Evolutionary conservation across 2,113 vertebrate genomes (phyloP).

Genomic region (Chionomys nivalis): DNA sequence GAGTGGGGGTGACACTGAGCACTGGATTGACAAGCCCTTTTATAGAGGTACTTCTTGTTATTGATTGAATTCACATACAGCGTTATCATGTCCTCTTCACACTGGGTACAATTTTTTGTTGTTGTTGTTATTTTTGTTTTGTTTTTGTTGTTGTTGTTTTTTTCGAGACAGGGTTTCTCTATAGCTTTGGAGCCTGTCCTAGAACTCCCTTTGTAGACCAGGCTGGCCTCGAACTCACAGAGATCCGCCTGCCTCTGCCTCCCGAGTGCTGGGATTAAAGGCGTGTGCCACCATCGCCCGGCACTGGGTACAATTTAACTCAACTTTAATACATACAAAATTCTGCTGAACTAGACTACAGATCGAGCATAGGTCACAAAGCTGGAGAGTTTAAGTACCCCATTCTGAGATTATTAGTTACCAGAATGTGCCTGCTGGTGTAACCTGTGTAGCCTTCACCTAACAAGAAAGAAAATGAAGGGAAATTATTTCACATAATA

Average conservation of each 20-base stretch:
- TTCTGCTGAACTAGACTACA: not conserved
- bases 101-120: not conserved
- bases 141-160: too few species aligned
- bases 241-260: too few species aligned
- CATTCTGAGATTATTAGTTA: not conserved
- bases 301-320: not conserved
- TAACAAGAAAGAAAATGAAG: not conserved
- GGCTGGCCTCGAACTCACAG: too few species aligned
- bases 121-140: too few species aligned
- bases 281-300: too few species aligned
- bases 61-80: not conserved
- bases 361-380: not conserved
- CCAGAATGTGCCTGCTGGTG: not conserved
- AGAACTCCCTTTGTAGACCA: too few species aligned
- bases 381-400: not conserved
- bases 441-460: not conserved
- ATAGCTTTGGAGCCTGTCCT: too few species aligned
- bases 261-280: too few species aligned
- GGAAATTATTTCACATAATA: not conserved
- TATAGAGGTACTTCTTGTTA: not conserved
- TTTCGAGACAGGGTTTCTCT: too few species aligned
- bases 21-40: not conserved
- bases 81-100: not conserved
- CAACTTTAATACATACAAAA: not conserved
- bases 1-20: not conserved